A percentile compares a stretch with the other conserved stretches of the same genome.
Evolutionary conservation across 1,140 invertebrate species (phyloP).

Genomic region (Pinna nobilis): DNA sequence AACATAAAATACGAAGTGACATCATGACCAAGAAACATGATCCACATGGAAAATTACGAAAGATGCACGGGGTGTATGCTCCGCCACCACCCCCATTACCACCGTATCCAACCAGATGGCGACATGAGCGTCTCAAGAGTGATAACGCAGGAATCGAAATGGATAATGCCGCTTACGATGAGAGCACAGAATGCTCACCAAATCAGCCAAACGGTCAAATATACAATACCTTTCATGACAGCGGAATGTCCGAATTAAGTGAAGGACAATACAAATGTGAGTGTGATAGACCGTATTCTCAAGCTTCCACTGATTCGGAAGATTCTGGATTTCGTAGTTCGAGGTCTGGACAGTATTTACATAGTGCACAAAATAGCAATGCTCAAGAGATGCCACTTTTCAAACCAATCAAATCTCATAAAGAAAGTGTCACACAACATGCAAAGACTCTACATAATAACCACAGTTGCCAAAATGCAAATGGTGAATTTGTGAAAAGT

Average conservation of each 20-base stretch:
- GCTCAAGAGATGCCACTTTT: slow-evolving; percentile 54
- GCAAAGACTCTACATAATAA: not conserved
- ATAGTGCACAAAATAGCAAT: slow-evolving; percentile 45
- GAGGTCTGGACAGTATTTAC: slow-evolving; percentile 54
- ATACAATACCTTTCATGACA: slow-evolving; percentile 59
- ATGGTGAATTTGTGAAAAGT: slow-evolving; percentile 11
- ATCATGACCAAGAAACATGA: slow-evolving; percentile 61
- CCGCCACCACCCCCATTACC: slow-evolving; percentile 46
- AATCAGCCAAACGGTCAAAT: slow-evolving; percentile 29
- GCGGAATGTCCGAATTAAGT: slow-evolving; percentile 60
- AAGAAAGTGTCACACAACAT: not conserved
- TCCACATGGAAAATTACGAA: slow-evolving; percentile 54
- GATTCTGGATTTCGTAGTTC: slow-evolving; percentile 66
- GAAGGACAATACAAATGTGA: slow-evolving; percentile 44
- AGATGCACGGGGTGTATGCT: slow-evolving; percentile 35
- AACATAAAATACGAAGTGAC: slow-evolving; percentile 52
- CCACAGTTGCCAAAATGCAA: slow-evolving; percentile 2
- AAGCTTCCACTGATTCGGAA: slow-evolving; percentile 64
- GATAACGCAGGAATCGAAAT: slow-evolving; percentile 18
- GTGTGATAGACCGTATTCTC: slow-evolving; percentile 56
- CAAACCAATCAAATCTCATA: slow-evolving; percentile 41
- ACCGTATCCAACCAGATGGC: slow-evolving; percentile 14
- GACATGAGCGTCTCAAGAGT: slow-evolving; percentile 1
- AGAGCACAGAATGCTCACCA: slow-evolving; percentile 48
- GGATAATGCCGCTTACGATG: slow-evolving; percentile 53